Conservation (phyloP, 2,888 invertebrate species). For the Vanessa cardui region DNA sequence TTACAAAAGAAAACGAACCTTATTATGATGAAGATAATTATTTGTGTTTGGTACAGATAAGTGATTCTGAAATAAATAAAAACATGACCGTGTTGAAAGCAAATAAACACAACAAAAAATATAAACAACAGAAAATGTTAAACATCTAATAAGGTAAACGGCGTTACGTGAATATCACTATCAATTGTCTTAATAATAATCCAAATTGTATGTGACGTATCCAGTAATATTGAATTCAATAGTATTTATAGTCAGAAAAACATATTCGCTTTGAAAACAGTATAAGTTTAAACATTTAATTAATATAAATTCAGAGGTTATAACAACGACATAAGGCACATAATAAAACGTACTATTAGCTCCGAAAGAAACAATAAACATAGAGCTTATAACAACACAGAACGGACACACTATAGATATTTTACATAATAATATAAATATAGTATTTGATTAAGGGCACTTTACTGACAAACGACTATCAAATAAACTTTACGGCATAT, state of each 20-base stretch:
- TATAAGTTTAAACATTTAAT: not conserved
- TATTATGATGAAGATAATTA: conserved; percentile 91
- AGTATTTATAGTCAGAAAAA: not conserved
- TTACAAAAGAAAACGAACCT: conserved; percentile 86
- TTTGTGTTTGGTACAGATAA: conserved; percentile 93
- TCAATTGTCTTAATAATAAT: not conserved
- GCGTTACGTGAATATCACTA: too few relatives aligned
- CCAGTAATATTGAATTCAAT: not conserved
- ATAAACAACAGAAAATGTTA: conserved; percentile 60
- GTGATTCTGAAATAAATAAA: conserved; percentile 92
- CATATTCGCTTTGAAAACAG: not conserved
- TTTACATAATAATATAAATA: not conserved
- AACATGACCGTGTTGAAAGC: conserved; percentile 79
- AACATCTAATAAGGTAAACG: conserved; percentile 34
- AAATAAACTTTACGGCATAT: not conserved
- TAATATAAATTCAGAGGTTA: conserved; percentile 19
- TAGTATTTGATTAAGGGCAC: not conserved
- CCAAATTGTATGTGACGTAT: not conserved
- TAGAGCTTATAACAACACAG: conserved; percentile 2
- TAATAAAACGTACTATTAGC: conserved; percentile 16
- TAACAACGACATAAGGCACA: conserved; percentile 11
- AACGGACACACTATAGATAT: not conserved
- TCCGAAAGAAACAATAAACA: conserved; percentile 10
- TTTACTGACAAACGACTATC: not conserved
- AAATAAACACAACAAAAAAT: conserved; percentile 83